These are phyloP conservation scores for Lordiphosa stackelbergi DNA, from an alignment of 1,140 invertebrate genomes.

Conservation along the genomic window DNA sequence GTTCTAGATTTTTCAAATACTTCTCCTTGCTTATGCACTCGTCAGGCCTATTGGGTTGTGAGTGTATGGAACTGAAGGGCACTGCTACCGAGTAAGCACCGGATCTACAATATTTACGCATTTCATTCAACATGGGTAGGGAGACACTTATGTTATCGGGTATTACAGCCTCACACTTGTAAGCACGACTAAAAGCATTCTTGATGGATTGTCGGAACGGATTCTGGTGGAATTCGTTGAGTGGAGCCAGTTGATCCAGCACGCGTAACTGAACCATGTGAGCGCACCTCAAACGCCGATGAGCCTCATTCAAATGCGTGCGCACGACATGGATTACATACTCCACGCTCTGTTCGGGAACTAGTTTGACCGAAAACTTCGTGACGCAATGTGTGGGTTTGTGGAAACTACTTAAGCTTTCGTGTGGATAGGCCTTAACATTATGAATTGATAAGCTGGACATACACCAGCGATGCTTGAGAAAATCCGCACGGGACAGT, in stretches of 20 bases:
- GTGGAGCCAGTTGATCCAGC: slow-evolving; percentile 12
- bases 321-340: slow-evolving; percentile 1
- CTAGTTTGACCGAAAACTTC: slow-evolving; percentile 30
- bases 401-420: not conserved
- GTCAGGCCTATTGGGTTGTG: not conserved
- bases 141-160: slow-evolving; percentile 18
- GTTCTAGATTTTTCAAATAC: slow-evolving; percentile 10
- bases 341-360: slow-evolving; percentile 20
- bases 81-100: slow-evolving; percentile 8
- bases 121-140: slow-evolving; percentile 25
- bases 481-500: not conserved
- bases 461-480: slow-evolving; percentile 36
- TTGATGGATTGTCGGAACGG: slow-evolving; percentile 9
- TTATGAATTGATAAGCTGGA: slow-evolving; percentile 20
- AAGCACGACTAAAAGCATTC: slow-evolving; percentile 13
- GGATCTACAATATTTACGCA: slow-evolving; percentile 19
- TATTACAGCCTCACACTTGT: not conserved
- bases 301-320: slow-evolving; percentile 15
- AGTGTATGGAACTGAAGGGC: slow-evolving; percentile 31
- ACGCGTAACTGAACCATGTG: slow-evolving; percentile 6
- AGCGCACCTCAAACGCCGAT: slow-evolving; percentile 6
- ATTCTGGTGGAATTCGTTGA: not conserved
- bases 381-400: not conserved
- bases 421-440: not conserved
- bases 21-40: slow-evolving; percentile 4